Percentiles rank a stretch among this genome's conserved stretches.
Evolutionary conservation across 2,888 invertebrate species (phyloP).

Genomic region (Saturnia pavonia): DNA sequence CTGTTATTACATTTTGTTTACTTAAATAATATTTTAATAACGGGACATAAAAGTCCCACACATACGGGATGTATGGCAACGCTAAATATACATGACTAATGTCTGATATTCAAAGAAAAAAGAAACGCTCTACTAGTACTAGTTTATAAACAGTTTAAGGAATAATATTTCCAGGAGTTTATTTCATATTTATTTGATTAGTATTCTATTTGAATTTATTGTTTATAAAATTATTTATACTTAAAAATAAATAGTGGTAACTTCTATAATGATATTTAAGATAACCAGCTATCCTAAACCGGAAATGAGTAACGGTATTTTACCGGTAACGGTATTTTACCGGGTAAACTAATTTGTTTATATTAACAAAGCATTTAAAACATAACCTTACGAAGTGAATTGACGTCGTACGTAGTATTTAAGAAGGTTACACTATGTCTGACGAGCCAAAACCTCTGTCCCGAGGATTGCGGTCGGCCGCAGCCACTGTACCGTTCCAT

Average conservation of each 20-base stretch:
- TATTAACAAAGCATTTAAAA: constrained; percentile 34
- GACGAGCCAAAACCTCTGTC: constrained; percentile 63
- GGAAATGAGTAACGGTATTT: not conserved
- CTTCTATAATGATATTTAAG: not conserved
- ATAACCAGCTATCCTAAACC: not conserved
- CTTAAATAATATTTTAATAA: no score
- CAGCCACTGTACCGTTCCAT: constrained; percentile 25
- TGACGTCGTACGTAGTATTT: constrained; percentile 70
- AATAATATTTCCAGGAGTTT: not conserved
- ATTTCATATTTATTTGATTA: not conserved
- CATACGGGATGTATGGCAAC: no score
- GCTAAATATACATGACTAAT: not conserved
- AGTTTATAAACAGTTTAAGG: not conserved
- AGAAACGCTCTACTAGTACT: not conserved
- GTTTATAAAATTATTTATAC: not conserved
- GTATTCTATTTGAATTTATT: not conserved
- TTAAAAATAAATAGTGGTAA: not conserved
- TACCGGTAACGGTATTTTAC: constrained; percentile 13
- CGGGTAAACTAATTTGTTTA: constrained; percentile 25
- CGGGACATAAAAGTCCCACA: no score
- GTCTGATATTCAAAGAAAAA: not conserved
- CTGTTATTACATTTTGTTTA: no score
- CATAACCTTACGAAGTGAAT: constrained; percentile 72
- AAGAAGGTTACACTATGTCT: constrained; percentile 65
- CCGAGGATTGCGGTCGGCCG: constrained; percentile 65